Conservation (phyloP, 2,797 vertebrate species). For the Poeciliopsis presidionis region DNA sequence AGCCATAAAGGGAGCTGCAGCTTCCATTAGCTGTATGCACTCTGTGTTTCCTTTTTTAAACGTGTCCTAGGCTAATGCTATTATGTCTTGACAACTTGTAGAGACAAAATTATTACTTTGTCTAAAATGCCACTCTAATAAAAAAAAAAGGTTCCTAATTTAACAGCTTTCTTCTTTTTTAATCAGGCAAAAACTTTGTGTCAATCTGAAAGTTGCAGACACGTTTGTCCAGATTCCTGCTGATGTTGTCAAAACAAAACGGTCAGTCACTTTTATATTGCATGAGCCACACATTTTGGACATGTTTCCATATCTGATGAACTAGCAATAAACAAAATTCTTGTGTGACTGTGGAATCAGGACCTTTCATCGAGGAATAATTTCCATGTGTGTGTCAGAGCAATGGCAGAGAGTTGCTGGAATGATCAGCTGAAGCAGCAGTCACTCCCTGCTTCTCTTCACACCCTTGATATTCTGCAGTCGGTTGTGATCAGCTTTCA, state of each 20-base stretch:
- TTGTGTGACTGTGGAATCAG: constrained; percentile 1
- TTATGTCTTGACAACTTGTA: neutral
- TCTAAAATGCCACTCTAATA: neutral
- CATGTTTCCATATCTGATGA: neutral
- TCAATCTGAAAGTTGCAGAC: neutral
- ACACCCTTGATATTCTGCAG: constrained; percentile 15
- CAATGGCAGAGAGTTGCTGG: constrained; percentile 17
- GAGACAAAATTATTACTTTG: neutral
- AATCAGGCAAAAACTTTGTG: neutral
- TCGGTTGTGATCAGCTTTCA: constrained; percentile 31
- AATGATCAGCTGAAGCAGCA: constrained; percentile 24
- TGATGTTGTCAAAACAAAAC: neutral
- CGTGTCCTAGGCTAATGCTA: neutral
- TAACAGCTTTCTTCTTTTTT: neutral
- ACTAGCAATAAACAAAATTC: constrained; percentile 4
- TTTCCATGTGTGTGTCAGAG: constrained; percentile 18
- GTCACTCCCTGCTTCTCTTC: constrained; percentile 16
- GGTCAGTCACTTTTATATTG: neutral
- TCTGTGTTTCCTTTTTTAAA: neutral
- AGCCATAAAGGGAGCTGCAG: neutral
- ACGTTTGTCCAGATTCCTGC: neutral
- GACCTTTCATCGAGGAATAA: constrained; percentile 20
- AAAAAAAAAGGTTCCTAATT: neutral
- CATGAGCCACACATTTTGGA: neutral
- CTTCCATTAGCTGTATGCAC: neutral